A percentile compares a stretch with the other conserved stretches of the same genome.
Conservation (phyloP, 2,888 invertebrate species). For the Amphimallon solstitiale region DNA sequence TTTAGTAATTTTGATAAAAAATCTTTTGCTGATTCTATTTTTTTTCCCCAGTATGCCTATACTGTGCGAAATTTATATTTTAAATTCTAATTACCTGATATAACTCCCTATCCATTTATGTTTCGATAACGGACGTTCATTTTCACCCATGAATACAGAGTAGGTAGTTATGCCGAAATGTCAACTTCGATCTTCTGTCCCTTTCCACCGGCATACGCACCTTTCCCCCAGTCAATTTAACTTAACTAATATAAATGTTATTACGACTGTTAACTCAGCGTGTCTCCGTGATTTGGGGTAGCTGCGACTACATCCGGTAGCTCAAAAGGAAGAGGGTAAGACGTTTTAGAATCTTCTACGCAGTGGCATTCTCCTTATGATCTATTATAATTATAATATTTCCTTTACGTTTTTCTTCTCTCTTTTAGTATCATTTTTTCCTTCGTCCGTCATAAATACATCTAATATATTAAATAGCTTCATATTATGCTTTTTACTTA, state of each 20-base stretch:
- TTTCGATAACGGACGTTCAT: conserved; percentile 22
- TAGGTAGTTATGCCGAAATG: conserved; percentile 25
- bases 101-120: conserved; percentile 23
- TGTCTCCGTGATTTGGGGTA: conserved; percentile 8
- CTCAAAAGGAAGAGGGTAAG: neutral
- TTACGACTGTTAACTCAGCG: conserved; percentile 9
- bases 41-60: too few species aligned
- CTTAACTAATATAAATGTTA: conserved; percentile 22
- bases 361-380: too few species aligned
- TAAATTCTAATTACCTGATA: conserved; percentile 25
- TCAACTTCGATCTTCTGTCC: neutral
- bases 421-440: too few species aligned
- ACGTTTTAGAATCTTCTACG: neutral
- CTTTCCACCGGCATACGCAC: neutral
- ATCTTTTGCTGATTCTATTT: too few species aligned
- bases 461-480: too few species aligned
- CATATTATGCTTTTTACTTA: too few species aligned
- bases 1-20: too few species aligned
- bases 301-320: neutral
- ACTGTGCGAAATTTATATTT: too few species aligned
- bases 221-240: conserved; percentile 17
- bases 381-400: too few species aligned
- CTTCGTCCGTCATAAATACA: too few species aligned
- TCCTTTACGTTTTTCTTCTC: too few species aligned
- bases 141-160: conserved; percentile 30